Evolutionary conservation across 2,888 invertebrate genomes (phyloP), one percentile per base, ranked within the genome.

Genomic region (Lordiphosa fenestrarum): DNA sequence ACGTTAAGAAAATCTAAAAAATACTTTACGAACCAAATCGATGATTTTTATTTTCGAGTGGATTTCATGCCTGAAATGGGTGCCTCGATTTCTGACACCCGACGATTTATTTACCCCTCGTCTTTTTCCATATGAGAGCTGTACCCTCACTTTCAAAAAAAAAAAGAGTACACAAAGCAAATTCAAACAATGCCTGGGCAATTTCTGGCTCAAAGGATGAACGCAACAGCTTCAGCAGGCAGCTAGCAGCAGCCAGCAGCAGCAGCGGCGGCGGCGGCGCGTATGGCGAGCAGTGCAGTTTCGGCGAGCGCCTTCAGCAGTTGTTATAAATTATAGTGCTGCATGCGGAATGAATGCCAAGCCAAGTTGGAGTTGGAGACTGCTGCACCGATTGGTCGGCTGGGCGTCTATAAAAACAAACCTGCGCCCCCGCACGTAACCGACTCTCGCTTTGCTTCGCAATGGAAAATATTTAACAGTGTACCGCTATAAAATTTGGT

Each of bases 291-390:
- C 47, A 21, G 52, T 19, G 56, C 54, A 54, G 48, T 55, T 74
- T 69, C 69, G 65, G 69, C 78, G 78, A 84, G 81, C 77, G 85
- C 84, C 84, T 85, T 78, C 62, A 85, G 83, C 81, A 76, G 76
- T 81, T 76, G 82, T 85, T 83, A 85, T 83, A 83, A 83, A 83
- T 83, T 83, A 83, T 84, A 83, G 83, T 84, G 86, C 86, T 80
- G 80, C 73, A 80, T 75, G 71, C 75, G 57, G 71, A 63, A 73
- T 85, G 68, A 65, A 62, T 72, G 57, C 67, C 65, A 62, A 66
- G 62, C 49, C 61, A 58, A 51, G 46, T 58, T 58, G 65, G 66
- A 48, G 63, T 39, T 51, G 48, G 52, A 21, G 39, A 48, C 59
- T 42, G 66, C 50, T 66, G 50, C 66, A 44, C 40, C 66, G 44